These are phyloP conservation scores for Drosophila serrata DNA, from an alignment of 1,140 invertebrate species.

Conservation along the genomic window DNA sequence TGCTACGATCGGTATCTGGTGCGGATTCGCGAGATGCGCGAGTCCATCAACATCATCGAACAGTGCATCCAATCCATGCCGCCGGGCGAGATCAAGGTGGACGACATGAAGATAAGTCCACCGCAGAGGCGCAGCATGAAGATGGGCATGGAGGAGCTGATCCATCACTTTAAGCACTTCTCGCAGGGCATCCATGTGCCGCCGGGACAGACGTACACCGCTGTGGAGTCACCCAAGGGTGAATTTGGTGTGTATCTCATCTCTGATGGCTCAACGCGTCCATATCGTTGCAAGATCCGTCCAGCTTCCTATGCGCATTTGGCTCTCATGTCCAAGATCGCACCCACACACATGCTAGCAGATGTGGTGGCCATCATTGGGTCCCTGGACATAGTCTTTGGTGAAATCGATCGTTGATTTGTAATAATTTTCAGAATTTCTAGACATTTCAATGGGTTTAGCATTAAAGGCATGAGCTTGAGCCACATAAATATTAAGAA, in stretches of 20 bases:
- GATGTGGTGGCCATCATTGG: constrained; percentile 93
- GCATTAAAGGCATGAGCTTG: neutral
- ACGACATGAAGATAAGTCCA: constrained; percentile 93
- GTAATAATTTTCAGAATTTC: neutral
- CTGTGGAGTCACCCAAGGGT: constrained; percentile 93
- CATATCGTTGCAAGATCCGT: constrained; percentile 93
- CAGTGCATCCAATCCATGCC: constrained; percentile 96
- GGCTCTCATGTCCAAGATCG: constrained; percentile 88
- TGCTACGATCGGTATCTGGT: constrained; percentile 90
- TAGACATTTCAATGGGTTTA: too few relatives aligned
- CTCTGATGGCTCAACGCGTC: constrained; percentile 92
- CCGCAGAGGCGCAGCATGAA: constrained; percentile 94
- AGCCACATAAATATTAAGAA: neutral
- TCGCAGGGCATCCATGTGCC: constrained; percentile 93
- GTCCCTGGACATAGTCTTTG: constrained; percentile 94
- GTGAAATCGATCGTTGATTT: constrained; percentile 93
- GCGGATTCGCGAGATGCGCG: constrained; percentile 92
- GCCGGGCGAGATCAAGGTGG: constrained; percentile 91
- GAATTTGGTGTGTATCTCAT: constrained; percentile 96
- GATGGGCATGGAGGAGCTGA: constrained; percentile 94
- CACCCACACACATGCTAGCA: constrained; percentile 89
- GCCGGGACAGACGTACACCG: constrained; percentile 92
- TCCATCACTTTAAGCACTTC: constrained; percentile 95
- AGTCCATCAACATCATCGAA: constrained; percentile 90
- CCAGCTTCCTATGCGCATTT: constrained; percentile 92